phyloP scores from a whole-genome alignment of 2,797 vertebrate species.

The Hirundo rustica region DNA sequence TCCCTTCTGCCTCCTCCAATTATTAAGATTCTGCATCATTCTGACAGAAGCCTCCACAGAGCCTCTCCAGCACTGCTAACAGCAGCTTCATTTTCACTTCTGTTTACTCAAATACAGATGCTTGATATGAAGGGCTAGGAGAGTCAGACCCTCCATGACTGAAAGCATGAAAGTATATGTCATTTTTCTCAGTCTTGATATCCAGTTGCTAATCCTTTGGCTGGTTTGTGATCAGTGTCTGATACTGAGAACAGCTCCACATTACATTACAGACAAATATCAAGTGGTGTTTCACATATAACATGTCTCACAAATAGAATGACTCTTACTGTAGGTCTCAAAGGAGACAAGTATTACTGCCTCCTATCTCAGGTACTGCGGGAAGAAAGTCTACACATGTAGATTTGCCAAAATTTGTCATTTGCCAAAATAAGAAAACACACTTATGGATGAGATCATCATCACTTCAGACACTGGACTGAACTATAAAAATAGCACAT shows the following conservation, averaged over 20 bases:
- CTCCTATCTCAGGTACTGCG: background rate
- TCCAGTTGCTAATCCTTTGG: background rate
- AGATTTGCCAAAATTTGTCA: background rate
- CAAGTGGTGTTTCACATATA: background rate
- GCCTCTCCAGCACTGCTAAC: background rate
- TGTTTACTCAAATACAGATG: background rate
- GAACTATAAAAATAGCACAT: background rate
- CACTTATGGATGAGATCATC: background rate
- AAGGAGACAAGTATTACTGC: background rate
- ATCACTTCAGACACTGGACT: background rate
- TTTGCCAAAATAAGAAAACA: background rate
- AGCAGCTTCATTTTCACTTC: background rate
- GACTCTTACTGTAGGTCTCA: background rate
- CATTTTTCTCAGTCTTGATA: background rate
- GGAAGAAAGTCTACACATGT: background rate
- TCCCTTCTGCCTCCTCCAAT: background rate
- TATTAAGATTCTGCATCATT: background rate
- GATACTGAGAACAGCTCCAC: background rate
- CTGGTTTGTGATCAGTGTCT: background rate
- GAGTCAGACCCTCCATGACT: background rate
- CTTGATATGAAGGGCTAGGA: background rate
- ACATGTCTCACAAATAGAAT: background rate
- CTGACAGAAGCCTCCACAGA: background rate
- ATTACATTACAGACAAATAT: background rate
- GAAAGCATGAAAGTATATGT: background rate